Conservation (phyloP, 2,797 vertebrate genomes). For the Chrosomus eos region DNA sequence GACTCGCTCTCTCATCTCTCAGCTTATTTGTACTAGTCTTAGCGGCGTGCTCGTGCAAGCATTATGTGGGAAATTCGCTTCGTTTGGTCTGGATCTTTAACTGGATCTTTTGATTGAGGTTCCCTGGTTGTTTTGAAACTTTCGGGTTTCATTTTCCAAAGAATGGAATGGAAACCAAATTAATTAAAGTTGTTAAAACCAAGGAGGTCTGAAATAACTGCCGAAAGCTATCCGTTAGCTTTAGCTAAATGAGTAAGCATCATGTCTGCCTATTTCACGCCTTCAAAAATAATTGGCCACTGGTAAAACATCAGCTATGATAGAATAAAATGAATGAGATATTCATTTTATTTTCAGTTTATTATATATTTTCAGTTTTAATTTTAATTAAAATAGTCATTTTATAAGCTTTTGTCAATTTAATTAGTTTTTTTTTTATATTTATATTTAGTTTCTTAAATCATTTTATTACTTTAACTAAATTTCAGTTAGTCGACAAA, state of each 20-base stretch:
- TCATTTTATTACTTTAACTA: neutral
- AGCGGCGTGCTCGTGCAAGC: neutral
- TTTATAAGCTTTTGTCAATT: neutral
- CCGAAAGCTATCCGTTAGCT: neutral
- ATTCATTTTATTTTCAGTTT: neutral
- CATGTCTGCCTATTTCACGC: neutral
- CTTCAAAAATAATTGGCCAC: neutral
- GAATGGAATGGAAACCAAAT: neutral
- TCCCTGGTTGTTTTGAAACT: constrained; percentile 10
- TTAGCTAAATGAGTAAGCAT: neutral
- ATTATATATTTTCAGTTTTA: neutral
- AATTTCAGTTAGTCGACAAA: neutral
- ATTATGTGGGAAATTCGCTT: neutral
- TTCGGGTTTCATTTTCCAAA: neutral
- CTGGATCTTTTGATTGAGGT: constrained; percentile 2
- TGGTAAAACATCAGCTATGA: neutral
- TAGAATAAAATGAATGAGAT: neutral
- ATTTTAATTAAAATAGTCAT: neutral
- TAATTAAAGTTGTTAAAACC: neutral
- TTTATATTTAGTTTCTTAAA: neutral
- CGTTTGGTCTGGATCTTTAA: neutral
- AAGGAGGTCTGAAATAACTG: neutral
- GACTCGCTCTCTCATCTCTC: neutral
- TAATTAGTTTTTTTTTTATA: neutral
- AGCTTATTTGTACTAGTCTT: neutral